These are phyloP conservation scores for Eublepharis macularius DNA, from an alignment of 2,113 vertebrate genomes.

Conservation along the genomic window DNA sequence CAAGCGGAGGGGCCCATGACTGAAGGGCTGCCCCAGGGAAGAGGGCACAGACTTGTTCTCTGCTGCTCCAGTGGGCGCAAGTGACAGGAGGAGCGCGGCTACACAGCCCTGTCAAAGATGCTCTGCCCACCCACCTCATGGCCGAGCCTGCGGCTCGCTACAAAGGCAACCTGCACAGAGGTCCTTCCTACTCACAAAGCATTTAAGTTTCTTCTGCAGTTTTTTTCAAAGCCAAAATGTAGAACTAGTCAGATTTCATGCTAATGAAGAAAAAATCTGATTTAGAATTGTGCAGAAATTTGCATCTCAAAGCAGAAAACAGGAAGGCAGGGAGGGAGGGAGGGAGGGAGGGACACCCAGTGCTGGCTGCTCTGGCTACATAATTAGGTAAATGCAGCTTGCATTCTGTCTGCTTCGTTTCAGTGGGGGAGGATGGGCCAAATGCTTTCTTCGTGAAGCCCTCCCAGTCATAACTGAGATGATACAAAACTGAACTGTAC, in stretches of 20 bases:
- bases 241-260: constrained; percentile 66
- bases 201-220: not conserved
- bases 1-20: no score
- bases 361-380: constrained; percentile 37
- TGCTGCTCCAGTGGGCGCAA: no score
- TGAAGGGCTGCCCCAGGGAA: no score
- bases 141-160: not conserved
- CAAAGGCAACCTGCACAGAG: fast-evolving
- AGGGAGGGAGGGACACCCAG: constrained; percentile 45
- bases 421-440: not conserved
- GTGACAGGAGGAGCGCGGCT: no score
- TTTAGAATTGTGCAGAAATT: constrained; percentile 67
- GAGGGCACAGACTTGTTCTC: no score
- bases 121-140: not conserved
- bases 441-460: not conserved
- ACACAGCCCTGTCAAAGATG: no score
- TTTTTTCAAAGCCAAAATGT: constrained; percentile 47
- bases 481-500: no score
- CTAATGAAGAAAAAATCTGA: constrained; percentile 68
- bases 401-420: constrained; percentile 53
- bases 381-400: constrained; percentile 58
- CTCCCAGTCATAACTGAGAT: constrained; percentile 39
- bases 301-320: constrained; percentile 72
- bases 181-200: not conserved
- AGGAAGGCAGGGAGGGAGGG: constrained; percentile 63